Evolutionary conservation across 2,888 invertebrate genomes (phyloP).

Genomic region (Phyto melanocephala): DNA sequence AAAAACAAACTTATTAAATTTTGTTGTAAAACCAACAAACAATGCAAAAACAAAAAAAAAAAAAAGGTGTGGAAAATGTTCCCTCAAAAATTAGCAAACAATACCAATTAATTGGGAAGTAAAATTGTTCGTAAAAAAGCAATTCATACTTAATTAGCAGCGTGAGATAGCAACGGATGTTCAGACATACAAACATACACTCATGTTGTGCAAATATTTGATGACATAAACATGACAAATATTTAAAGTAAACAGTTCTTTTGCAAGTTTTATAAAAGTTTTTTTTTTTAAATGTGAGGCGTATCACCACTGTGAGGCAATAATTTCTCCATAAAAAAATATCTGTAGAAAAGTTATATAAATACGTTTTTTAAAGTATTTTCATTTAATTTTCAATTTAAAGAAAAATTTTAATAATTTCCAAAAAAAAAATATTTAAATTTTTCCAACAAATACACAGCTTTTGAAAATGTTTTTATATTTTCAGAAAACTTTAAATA

Average conservation of each 20-base stretch:
- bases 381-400: too few relatives aligned
- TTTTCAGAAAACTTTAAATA: too few relatives aligned
- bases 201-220: neutral
- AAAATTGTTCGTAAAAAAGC: neutral
- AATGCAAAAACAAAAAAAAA: neutral
- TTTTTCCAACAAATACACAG: too few relatives aligned
- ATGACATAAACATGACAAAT: neutral
- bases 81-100: slow-evolving; percentile 48
- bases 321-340: too few relatives aligned
- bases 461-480: too few relatives aligned
- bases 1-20: neutral
- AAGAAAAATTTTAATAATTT: too few relatives aligned
- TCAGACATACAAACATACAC: neutral
- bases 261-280: too few relatives aligned
- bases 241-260: neutral
- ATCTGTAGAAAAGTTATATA: too few relatives aligned
- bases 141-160: neutral
- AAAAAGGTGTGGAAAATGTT: neutral
- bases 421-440: too few relatives aligned
- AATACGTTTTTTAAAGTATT: too few relatives aligned
- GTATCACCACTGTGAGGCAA: too few relatives aligned
- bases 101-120: slow-evolving; percentile 27
- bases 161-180: neutral
- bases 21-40: slow-evolving; percentile 27
- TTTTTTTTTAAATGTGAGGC: too few relatives aligned